Evolutionary conservation across 2,113 vertebrate genomes (phyloP).

Genomic region (Ifrita kowaldi): DNA sequence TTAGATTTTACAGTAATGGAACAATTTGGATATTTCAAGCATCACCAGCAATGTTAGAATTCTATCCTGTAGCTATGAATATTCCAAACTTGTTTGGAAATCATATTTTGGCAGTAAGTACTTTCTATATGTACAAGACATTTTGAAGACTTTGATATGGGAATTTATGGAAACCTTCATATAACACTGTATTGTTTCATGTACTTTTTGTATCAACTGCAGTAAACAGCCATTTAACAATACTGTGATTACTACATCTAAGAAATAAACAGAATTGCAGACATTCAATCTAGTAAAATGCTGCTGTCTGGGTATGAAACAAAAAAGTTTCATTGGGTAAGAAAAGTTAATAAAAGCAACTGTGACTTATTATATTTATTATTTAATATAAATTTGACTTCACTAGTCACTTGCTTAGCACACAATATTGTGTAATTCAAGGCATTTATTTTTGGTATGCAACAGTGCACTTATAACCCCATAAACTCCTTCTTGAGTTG

Average conservation of each 20-base stretch:
- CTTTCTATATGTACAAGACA: slow-evolving; percentile 12
- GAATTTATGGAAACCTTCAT: not conserved
- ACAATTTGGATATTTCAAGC: not conserved
- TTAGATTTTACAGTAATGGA: slow-evolving; percentile 56
- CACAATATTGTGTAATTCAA: slow-evolving; percentile 1
- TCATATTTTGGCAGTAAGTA: slow-evolving; percentile 26
- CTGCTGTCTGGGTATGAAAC: not conserved
- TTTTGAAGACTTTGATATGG: not conserved
- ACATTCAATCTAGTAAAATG: not conserved
- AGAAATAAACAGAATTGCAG: not conserved
- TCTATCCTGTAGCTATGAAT: not conserved
- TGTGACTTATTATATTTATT: not conserved
- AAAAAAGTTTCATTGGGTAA: not conserved
- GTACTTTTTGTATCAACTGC: not conserved
- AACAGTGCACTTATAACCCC: slow-evolving; percentile 42
- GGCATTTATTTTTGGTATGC: slow-evolving; percentile 28
- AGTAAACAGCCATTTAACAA: not conserved
- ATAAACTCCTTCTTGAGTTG: slow-evolving; percentile 16
- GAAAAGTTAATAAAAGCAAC: not conserved
- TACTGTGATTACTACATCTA: not conserved
- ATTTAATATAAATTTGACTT: slow-evolving; percentile 24
- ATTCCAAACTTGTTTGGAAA: slow-evolving; percentile 20
- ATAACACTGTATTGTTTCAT: not conserved
- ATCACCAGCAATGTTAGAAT: not conserved
- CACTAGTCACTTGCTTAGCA: slow-evolving; percentile 16